Evolutionary conservation across 2,888 invertebrate species (phyloP), one percentile per base, ranked within the genome.

Genomic region (Pyrocoelia pectoralis): DNA sequence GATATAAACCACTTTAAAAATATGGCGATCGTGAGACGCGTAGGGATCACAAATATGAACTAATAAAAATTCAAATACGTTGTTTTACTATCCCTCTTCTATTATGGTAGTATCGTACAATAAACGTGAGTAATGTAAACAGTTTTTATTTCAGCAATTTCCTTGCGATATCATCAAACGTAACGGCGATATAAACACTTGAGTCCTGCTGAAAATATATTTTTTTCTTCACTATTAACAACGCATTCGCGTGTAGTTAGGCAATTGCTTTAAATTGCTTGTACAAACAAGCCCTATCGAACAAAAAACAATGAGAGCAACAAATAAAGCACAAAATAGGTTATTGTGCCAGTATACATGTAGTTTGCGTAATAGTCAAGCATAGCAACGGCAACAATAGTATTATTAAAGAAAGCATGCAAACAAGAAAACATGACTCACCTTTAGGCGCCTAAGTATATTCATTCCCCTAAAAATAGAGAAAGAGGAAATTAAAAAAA

Each of bases 391-490:
- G 40, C 29, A 38, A 14, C 29, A 10, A 29, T 17, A 52, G 17
- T 14, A 14, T 29, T 14, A n/a, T 24, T 2, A 19, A 8, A 28
- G 49, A 24, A 24, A 24, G 24, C 62, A 62, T 57, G 57, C 56
- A 56, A 49, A 57, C 50, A 59, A 43, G 15, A 48, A 60, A 52
- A 54, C 43, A 53, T 24, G 49, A 81, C 80, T 81, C 76, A 81
- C 80, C 80, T 81, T 81, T 50, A 78, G 71, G 64, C 77, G 78
- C 73, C 77, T 79, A 71, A 80, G 73, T 69, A 79, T 74, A 79
- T 77, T 81, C 76, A 81, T 74, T 70, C 77, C 75, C 79, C 80
- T 81, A 79, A 72, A 80, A 80, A 77, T 74, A 79, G 76, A 79
- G 77, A 72, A 73, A 73, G 62, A 71, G 69, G 72, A 73, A 74